These are phyloP conservation scores for Saturnia pavonia DNA, from an alignment of 2,888 invertebrate species.

Conservation along the genomic window DNA sequence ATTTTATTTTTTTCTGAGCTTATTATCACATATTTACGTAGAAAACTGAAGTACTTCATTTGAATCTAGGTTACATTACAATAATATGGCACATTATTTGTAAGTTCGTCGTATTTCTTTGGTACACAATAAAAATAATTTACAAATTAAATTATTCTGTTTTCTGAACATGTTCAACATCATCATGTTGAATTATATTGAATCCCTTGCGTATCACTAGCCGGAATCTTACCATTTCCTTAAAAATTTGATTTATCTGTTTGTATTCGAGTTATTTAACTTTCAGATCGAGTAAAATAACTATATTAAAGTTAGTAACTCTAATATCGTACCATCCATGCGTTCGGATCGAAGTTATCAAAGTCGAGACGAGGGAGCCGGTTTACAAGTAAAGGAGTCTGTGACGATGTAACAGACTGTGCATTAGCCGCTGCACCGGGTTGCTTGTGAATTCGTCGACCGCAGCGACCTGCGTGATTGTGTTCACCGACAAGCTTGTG, in stretches of 20 bases:
- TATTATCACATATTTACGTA: constrained; percentile 34
- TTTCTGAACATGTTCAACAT: background rate
- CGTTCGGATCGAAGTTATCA: constrained; percentile 70
- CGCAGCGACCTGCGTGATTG: constrained; percentile 70
- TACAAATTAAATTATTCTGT: background rate
- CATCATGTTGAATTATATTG: background rate
- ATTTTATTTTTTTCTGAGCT: constrained; percentile 27
- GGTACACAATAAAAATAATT: background rate
- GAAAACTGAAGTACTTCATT: constrained; percentile 29
- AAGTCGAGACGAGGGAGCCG: constrained; percentile 63
- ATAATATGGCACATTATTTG: constrained; percentile 5
- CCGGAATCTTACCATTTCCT: background rate
- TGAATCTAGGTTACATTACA: constrained; percentile 17
- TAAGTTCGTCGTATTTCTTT: background rate
- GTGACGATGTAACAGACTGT: constrained; percentile 42
- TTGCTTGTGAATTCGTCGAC: constrained; percentile 50
- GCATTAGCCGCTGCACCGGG: constrained; percentile 28
- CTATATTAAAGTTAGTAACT: background rate
- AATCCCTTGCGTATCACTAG: background rate
- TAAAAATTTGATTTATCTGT: background rate
- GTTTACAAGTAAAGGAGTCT: constrained; percentile 60
- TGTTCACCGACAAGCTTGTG: constrained; percentile 76
- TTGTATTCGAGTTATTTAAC: background rate
- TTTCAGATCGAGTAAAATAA: background rate
- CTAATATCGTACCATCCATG: constrained; percentile 68